Conservation (phyloP, 1,140 invertebrate species). For the Calosoma granatense region DNA sequence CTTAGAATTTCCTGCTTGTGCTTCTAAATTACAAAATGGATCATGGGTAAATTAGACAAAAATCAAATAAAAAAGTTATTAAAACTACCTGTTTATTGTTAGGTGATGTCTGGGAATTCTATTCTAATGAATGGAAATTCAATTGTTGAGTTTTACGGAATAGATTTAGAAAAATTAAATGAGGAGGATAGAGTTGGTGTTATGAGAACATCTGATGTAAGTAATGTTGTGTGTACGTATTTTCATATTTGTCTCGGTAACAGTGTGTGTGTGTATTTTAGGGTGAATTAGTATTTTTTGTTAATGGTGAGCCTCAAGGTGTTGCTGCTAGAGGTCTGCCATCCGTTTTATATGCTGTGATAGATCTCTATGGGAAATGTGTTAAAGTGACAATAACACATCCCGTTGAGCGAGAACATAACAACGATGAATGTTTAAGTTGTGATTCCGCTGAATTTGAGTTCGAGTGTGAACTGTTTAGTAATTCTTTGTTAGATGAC, state of each 20-base stretch:
- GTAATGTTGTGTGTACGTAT: slow-evolving; percentile 14
- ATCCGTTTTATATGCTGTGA: slow-evolving; percentile 65
- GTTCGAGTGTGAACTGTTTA: slow-evolving; percentile 19
- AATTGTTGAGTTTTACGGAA: slow-evolving; percentile 73
- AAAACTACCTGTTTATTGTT: too few species aligned
- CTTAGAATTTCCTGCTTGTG: slow-evolving; percentile 71
- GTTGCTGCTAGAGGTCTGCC: slow-evolving; percentile 72
- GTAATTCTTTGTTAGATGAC: background rate
- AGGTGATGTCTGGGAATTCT: slow-evolving; percentile 76
- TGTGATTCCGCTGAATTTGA: slow-evolving; percentile 33
- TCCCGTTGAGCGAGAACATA: slow-evolving; percentile 27
- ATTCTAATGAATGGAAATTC: slow-evolving; percentile 74
- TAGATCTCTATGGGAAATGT: slow-evolving; percentile 89
- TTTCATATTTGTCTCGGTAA: slow-evolving; percentile 5
- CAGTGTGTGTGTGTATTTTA: slow-evolving; percentile 29
- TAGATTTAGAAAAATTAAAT: slow-evolving; percentile 68
- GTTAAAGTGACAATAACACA: slow-evolving; percentile 67
- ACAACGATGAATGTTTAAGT: slow-evolving; percentile 34
- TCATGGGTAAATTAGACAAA: slow-evolving; percentile 59
- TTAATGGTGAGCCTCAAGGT: slow-evolving; percentile 83
- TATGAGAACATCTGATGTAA: slow-evolving; percentile 65
- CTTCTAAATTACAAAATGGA: slow-evolving; percentile 70
- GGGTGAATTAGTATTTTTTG: slow-evolving; percentile 78
- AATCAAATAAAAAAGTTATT: too few species aligned
- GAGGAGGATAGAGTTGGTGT: slow-evolving; percentile 81